These are phyloP conservation scores for Hemibagrus wyckioides DNA, from an alignment of 2,113 vertebrate genomes.

Conservation along the genomic window DNA sequence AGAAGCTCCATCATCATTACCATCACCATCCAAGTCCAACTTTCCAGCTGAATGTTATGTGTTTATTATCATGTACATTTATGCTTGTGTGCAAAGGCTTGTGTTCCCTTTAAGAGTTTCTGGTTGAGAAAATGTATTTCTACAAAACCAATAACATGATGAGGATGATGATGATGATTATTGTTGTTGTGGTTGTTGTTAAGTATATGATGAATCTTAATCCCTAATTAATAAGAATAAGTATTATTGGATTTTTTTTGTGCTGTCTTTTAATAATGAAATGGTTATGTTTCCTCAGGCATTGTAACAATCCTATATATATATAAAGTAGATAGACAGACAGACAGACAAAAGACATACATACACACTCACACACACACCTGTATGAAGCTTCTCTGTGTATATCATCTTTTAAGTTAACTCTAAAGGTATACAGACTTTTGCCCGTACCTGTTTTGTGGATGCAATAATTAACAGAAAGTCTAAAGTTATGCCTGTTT, in stretches of 20 bases:
- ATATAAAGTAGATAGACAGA: no score
- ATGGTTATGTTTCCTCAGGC: no score
- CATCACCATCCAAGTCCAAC: not conserved
- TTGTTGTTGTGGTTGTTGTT: not conserved
- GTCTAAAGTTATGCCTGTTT: not conserved
- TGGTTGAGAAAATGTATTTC: not conserved
- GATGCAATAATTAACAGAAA: not conserved
- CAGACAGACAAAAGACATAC: no score
- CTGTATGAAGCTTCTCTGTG: not conserved
- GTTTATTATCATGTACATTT: not conserved
- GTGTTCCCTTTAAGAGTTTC: not conserved
- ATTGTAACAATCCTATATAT: no score
- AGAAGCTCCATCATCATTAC: not conserved
- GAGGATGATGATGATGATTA: not conserved
- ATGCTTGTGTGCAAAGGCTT: not conserved
- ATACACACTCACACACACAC: no score
- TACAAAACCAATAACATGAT: not conserved
- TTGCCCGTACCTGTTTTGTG: not conserved
- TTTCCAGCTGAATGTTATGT: constrained; percentile 6
- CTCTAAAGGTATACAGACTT: not conserved
- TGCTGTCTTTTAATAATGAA: no score
- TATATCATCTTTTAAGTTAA: not conserved
- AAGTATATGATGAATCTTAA: not conserved
- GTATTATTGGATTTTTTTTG: no score
- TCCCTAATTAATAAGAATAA: no score